Evolutionary conservation across 2,888 invertebrate species (phyloP).

Genomic region (Melipona beecheii): DNA sequence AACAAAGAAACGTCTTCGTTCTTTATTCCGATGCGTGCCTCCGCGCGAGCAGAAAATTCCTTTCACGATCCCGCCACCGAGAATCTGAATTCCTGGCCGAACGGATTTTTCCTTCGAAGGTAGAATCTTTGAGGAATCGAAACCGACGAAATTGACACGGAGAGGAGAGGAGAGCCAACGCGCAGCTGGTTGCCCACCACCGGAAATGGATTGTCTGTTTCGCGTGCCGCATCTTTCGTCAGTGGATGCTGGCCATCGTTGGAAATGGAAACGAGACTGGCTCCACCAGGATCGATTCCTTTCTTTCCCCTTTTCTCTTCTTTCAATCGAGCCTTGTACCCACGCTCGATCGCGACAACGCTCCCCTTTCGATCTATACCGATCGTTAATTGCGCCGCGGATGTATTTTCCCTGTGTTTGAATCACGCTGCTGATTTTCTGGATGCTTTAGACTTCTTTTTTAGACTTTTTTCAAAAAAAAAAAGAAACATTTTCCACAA

Average conservation of each 20-base stretch:
- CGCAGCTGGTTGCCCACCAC: slow-evolving; percentile 27
- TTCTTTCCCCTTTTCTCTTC: background rate
- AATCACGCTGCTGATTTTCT: slow-evolving; percentile 32
- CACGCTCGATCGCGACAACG: slow-evolving; percentile 23
- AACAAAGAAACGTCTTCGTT: background rate
- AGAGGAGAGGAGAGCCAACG: background rate
- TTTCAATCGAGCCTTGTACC: slow-evolving; percentile 23
- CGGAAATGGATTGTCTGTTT: slow-evolving; percentile 52
- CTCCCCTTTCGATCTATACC: slow-evolving; percentile 22
- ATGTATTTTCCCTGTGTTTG: background rate
- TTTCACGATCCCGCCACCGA: slow-evolving; percentile 5
- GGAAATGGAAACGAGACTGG: slow-evolving; percentile 41
- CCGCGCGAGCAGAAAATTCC: slow-evolving; percentile 16
- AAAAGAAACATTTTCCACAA: no score
- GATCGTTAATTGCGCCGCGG: slow-evolving; percentile 33
- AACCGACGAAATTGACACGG: background rate
- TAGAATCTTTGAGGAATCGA: slow-evolving; percentile 22
- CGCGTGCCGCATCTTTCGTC: slow-evolving; percentile 47
- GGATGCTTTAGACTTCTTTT: background rate
- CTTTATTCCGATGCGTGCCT: background rate
- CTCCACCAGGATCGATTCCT: background rate
- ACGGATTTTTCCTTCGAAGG: slow-evolving; percentile 1
- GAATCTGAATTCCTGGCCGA: slow-evolving; percentile 20
- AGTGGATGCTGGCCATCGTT: slow-evolving; percentile 30
- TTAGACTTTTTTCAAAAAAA: no score